Evolutionary conservation across 2,888 invertebrate species (phyloP), one percentile per base, ranked within the genome.

Genomic region (Tupiocoris notatus): DNA sequence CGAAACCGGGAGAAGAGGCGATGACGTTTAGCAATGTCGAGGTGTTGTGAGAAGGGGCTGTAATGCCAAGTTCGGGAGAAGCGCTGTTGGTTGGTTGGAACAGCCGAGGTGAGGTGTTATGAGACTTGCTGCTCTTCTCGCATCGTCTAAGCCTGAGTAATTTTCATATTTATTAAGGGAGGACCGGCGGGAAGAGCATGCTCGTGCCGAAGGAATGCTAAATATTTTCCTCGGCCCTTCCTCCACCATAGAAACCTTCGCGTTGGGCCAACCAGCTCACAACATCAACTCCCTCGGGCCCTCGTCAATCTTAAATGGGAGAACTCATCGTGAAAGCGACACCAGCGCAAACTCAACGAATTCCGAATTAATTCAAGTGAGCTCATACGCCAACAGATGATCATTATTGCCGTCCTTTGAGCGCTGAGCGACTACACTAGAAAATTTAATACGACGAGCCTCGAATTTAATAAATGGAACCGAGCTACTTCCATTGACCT

Each of bases 121-220:
- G 56, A 67, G 54, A 67, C 21, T 57, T 56, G 12, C 67, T 23
- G 22, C 23, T 22, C 23, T 39, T 12, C n/a, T n/a, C n/a, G n/a
- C n/a, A 18, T 25, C 56, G 25, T 62, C 39, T 23, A 21, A 63
- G 63, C 68, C 59, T 20, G 62, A 76, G 76, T 76, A 67, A 76
- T 76, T 76, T 76, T 76, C 76, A 76, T 76, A 76, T 76, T 76
- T 76, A 76, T 76, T 76, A 76, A 76, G 76, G 67, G 22, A 59
- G 16, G 59, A 59, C 57, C 25, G 58, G 18, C 59, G 70, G 24
- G 17, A 17, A 24, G 25, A 18, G 25, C 39, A 57, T 67, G 39
- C 67, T 67, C 54, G 67, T 67, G 67, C 21, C 67, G 17, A n/a
- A 71, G 70, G 70, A 71, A 71, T 71, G 59, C 70, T 71, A 71